Conservation (phyloP, 2,797 vertebrate species). For the Cheirogaleus major region DNA sequence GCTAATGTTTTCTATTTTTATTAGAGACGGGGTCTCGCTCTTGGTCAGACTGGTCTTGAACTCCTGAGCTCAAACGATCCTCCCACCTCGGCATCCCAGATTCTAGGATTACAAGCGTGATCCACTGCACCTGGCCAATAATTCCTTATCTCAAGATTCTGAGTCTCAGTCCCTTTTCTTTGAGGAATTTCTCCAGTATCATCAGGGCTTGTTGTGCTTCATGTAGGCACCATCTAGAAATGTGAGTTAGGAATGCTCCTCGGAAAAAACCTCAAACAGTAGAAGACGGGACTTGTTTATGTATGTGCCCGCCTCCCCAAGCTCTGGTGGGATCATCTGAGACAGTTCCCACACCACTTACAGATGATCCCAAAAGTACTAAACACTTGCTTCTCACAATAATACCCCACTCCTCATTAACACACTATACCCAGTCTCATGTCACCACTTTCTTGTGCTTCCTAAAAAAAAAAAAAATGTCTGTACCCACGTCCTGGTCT, state of each 20-base stretch:
- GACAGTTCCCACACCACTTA: background rate
- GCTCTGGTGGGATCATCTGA: background rate
- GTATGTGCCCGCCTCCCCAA: background rate
- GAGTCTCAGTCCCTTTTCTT: background rate
- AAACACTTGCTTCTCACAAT: background rate
- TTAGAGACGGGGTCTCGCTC: too few species aligned
- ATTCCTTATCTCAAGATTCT: background rate
- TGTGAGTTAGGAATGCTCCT: too few species aligned
- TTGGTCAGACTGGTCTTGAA: too few species aligned
- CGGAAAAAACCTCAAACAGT: background rate
- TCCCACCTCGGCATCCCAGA: too few species aligned
- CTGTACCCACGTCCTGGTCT: background rate
- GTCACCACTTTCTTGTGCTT: background rate
- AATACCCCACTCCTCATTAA: background rate
- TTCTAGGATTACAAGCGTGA: too few species aligned
- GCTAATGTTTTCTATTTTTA: too few species aligned
- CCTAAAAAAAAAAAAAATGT: background rate
- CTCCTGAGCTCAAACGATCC: too few species aligned
- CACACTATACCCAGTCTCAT: rapidly evolving
- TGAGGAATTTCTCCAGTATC: background rate
- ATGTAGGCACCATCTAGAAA: background rate
- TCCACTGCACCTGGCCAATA: too few species aligned
- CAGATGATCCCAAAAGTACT: background rate
- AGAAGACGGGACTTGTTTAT: background rate
- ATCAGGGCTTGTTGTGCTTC: background rate